Evolutionary conservation across 1,140 invertebrate genomes (phyloP).

Genomic region (Lordiphosa stackelbergi): DNA sequence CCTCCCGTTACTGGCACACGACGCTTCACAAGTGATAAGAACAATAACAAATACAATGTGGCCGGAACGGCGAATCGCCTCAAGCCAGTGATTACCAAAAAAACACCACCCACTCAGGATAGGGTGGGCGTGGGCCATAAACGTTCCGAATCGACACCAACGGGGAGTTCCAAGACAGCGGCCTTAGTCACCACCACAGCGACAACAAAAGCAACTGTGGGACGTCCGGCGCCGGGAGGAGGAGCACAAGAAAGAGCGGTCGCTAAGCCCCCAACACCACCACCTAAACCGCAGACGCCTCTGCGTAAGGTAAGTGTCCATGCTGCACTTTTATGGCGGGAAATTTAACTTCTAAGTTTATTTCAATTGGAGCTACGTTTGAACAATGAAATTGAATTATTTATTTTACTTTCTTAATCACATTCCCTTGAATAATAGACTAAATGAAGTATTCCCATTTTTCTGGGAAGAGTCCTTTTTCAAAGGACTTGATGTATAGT

Average conservation of each 20-base stretch:
- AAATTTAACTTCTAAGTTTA: neutral
- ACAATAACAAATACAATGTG: constrained; percentile 48
- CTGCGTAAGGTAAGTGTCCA: constrained; percentile 20
- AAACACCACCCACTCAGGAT: constrained; percentile 34
- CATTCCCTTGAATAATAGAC: too few relatives aligned
- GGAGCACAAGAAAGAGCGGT: too few relatives aligned
- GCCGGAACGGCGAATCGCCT: constrained; percentile 29
- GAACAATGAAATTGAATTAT: too few relatives aligned
- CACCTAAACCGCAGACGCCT: neutral
- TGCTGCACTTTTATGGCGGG: neutral
- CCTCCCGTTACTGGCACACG: constrained; percentile 3
- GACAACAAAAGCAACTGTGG: neutral
- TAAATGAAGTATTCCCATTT: too few relatives aligned
- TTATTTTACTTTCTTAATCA: too few relatives aligned
- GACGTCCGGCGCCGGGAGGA: neutral
- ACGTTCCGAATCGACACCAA: constrained; percentile 1
- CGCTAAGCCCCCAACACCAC: too few relatives aligned
- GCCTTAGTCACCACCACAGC: neutral
- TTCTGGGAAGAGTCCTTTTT: too few relatives aligned
- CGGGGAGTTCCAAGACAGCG: constrained; percentile 4
- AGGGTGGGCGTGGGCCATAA: neutral
- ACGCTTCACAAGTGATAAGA: constrained; percentile 35
- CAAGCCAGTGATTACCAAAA: constrained; percentile 48
- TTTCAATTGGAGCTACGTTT: too few relatives aligned
- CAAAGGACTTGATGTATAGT: too few relatives aligned